Percentiles rank a stretch among this genome's conserved stretches.
Conservation (phyloP, 2,113 vertebrate genomes). For the Setophaga petechia region DNA sequence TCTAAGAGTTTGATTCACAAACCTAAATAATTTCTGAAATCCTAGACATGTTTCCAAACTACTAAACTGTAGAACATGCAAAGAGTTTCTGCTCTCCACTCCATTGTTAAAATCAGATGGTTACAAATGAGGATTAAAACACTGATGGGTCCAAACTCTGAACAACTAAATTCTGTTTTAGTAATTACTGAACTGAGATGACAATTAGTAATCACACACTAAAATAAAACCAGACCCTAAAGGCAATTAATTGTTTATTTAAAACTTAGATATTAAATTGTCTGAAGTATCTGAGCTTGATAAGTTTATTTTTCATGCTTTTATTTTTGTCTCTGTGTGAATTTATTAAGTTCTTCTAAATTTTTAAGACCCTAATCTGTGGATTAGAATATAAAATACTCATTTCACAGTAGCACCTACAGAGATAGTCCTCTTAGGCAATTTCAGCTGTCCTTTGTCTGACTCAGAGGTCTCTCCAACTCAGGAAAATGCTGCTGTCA, state of each 20-base stretch:
- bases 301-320: not conserved
- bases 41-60: not conserved
- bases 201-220: not conserved
- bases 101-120: not conserved
- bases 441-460: not conserved
- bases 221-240: not conserved
- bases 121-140: not conserved
- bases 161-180: not conserved
- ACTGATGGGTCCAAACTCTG: not conserved
- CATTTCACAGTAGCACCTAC: not conserved
- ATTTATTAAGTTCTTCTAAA: not conserved
- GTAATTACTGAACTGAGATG: not conserved
- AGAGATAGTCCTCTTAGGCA: not conserved
- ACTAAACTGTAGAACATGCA: not conserved
- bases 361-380: not conserved
- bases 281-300: not conserved
- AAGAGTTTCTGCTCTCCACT: not conserved
- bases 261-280: not conserved
- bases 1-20: not conserved
- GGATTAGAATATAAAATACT: not conserved
- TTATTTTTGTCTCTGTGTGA: not conserved
- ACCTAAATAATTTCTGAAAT: not conserved
- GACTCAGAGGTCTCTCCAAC: not conserved
- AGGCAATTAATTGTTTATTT: not conserved
- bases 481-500: not conserved